Percentiles rank a stretch among this genome's conserved stretches.
Evolutionary conservation across 2,888 invertebrate species (phyloP).

Genomic region (Plagodis pulveraria): DNA sequence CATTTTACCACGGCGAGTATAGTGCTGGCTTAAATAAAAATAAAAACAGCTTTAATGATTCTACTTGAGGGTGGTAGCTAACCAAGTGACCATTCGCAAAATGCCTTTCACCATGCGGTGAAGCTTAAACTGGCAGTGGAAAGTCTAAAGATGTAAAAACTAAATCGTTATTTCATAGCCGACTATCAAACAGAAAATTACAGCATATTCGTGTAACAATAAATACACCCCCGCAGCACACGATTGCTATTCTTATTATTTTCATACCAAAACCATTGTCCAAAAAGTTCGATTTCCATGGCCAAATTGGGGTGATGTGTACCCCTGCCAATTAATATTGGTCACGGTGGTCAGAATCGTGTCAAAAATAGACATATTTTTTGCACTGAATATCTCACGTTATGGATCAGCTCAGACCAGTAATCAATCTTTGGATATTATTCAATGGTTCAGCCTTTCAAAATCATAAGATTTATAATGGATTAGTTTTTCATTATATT

Average conservation of each 20-base stretch:
- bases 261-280: conserved; percentile 68
- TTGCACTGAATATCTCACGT: conserved; percentile 46
- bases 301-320: conserved; percentile 59
- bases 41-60: too few relatives aligned
- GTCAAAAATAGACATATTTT: conserved; percentile 73
- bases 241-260: conserved; percentile 70
- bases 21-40: too few relatives aligned
- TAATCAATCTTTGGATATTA: conserved; percentile 51
- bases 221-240: conserved; percentile 74
- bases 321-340: conserved; percentile 83
- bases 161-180: conserved; percentile 15
- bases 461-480: conserved; percentile 7
- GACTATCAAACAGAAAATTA: conserved; percentile 47
- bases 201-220: conserved; percentile 53
- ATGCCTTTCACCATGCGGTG: too few relatives aligned
- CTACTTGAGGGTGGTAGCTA: too few relatives aligned
- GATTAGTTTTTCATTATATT: conserved; percentile 1
- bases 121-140: too few relatives aligned
- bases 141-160: too few relatives aligned
- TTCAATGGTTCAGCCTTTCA: not conserved
- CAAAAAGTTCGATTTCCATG: conserved; percentile 69
- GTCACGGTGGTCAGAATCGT: conserved; percentile 77
- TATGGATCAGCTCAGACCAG: conserved; percentile 45
- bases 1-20: too few relatives aligned
- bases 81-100: too few relatives aligned